phyloP scores from a whole-genome alignment of 1,140 invertebrate genomes.

The Drosophila nebulosa region DNA sequence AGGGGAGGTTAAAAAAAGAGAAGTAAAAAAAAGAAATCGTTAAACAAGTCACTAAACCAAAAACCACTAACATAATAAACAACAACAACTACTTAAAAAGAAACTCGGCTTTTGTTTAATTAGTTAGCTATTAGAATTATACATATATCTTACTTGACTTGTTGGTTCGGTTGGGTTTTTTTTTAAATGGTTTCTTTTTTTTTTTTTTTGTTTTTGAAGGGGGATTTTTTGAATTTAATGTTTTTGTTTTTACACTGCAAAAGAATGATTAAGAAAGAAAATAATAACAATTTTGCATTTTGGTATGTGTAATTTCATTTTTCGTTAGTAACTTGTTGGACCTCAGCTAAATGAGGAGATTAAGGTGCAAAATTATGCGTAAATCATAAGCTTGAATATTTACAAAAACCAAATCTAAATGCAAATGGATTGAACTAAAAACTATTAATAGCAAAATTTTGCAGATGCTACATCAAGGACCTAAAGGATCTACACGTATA shows the following conservation, averaged over 20 bases:
- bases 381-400: background rate
- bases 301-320: background rate
- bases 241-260: background rate
- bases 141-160: slow-evolving; percentile 66
- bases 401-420: background rate
- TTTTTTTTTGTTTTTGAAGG: slow-evolving; percentile 61
- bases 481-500: background rate
- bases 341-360: background rate
- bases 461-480: background rate
- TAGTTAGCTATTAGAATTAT: slow-evolving; percentile 1
- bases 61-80: background rate
- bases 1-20: slow-evolving; percentile 8
- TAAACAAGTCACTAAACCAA: slow-evolving; percentile 48
- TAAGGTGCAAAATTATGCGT: background rate
- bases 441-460: background rate
- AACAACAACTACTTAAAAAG: background rate
- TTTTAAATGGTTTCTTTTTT: slow-evolving; percentile 24
- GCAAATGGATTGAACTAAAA: background rate
- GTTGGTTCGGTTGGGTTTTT: slow-evolving; percentile 13
- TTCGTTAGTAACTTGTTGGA: slow-evolving; percentile 22
- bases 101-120: slow-evolving; percentile 69
- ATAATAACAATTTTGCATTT: background rate
- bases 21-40: slow-evolving; percentile 41
- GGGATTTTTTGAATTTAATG: slow-evolving; percentile 3
- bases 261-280: background rate